Evolutionary conservation across 2,888 invertebrate genomes (phyloP).

Genomic region (Nomada flava): DNA sequence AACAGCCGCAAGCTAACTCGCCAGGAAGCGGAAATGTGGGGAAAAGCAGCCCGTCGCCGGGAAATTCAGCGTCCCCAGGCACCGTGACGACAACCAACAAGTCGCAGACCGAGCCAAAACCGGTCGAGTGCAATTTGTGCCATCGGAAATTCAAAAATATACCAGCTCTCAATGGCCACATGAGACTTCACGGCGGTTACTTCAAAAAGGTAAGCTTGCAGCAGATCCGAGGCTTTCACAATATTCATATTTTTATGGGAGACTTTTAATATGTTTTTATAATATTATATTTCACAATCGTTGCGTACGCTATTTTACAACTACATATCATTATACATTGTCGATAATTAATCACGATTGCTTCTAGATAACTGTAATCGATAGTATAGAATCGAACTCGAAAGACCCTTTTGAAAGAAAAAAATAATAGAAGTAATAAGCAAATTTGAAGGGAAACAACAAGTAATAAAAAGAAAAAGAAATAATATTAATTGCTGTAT

Average conservation of each 20-base stretch:
- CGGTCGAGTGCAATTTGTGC: conserved; percentile 97
- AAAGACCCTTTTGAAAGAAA: too few relatives aligned
- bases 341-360: too few relatives aligned
- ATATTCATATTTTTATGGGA: neutral
- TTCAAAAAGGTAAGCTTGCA: conserved; percentile 92
- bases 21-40: conserved; percentile 79
- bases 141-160: conserved; percentile 98
- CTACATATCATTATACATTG: too few relatives aligned
- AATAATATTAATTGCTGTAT: too few relatives aligned
- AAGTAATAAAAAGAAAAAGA: too few relatives aligned
- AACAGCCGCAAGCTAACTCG: conserved; percentile 79
- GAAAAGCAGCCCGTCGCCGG: conserved; percentile 80
- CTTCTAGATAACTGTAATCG: too few relatives aligned
- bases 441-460: too few relatives aligned
- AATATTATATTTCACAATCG: neutral
- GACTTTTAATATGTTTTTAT: neutral
- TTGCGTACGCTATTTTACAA: neutral
- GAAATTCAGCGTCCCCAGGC: conserved; percentile 79
- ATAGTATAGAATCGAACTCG: too few relatives aligned
- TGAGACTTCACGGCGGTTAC: conserved; percentile 98
- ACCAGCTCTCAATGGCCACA: conserved; percentile 98
- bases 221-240: neutral
- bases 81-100: conserved; percentile 82
- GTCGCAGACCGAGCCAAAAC: conserved; percentile 89
- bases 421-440: too few relatives aligned